Percentiles rank a stretch among this genome's conserved stretches.
phyloP scores from a whole-genome alignment of 2,113 vertebrate species.

The Eublepharis macularius region DNA sequence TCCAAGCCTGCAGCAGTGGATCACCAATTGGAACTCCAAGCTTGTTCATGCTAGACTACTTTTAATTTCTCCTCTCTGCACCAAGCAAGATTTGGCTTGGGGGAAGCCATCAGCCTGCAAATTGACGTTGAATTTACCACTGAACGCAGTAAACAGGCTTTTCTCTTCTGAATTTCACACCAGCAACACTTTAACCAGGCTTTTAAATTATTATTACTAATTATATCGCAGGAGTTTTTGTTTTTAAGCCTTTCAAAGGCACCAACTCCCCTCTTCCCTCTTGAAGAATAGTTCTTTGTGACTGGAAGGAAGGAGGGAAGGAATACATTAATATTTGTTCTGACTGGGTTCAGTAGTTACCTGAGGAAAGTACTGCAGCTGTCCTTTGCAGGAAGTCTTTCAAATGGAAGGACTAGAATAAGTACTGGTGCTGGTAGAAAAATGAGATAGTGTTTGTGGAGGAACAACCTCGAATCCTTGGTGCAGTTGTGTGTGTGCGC shows the following conservation, averaged over 20 bases:
- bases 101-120: conserved; percentile 98
- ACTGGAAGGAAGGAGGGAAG: neutral
- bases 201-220: conserved; percentile 85
- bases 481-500: no score
- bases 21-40: conserved; percentile 95
- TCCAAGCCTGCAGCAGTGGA: conserved; percentile 87
- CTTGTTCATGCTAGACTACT: conserved; percentile 94
- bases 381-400: neutral
- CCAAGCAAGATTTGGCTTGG: conserved; percentile 89
- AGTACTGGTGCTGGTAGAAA: neutral
- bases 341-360: neutral
- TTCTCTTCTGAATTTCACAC: conserved; percentile 83
- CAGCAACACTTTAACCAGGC: conserved; percentile 78
- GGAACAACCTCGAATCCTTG: no score
- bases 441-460: neutral
- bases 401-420: neutral
- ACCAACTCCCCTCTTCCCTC: neutral
- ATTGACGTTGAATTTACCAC: conserved; percentile 99
- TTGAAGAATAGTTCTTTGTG: neutral
- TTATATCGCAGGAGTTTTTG: conserved; percentile 76
- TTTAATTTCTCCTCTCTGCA: conserved; percentile 89
- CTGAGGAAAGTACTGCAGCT: neutral
- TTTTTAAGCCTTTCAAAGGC: conserved; percentile 75
- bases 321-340: neutral
- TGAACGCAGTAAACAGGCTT: conserved; percentile 91